These are phyloP conservation scores for Zaprionus lineosus DNA, from an alignment of 2,888 invertebrate genomes.

Conservation along the genomic window DNA sequence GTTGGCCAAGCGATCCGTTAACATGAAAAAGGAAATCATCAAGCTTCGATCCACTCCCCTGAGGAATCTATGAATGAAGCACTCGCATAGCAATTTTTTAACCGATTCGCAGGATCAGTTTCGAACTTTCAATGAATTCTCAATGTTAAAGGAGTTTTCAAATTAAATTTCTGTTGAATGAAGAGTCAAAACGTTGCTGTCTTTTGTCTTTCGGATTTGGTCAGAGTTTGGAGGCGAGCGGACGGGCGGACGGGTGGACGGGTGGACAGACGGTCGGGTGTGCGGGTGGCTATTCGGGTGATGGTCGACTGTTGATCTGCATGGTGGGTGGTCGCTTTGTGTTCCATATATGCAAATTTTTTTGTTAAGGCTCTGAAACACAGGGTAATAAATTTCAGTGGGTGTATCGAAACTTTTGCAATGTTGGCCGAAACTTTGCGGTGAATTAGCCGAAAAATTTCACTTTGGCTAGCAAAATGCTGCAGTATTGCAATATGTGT, in stretches of 20 bases:
- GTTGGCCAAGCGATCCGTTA: slow-evolving; percentile 44
- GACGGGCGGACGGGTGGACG: too few relatives aligned
- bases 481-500: slow-evolving; percentile 6
- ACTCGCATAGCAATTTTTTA: too few relatives aligned
- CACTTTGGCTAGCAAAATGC: slow-evolving; percentile 29
- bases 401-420: slow-evolving; percentile 58
- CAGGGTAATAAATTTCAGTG: slow-evolving; percentile 51
- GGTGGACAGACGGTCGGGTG: too few relatives aligned
- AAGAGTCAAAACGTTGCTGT: too few relatives aligned
- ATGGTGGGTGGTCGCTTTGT: too few relatives aligned
- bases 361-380: slow-evolving; percentile 39
- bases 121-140: too few relatives aligned
- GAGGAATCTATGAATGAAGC: slow-evolving; percentile 1
- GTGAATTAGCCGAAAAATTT: slow-evolving; percentile 59
- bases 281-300: not conserved
- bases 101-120: too few relatives aligned
- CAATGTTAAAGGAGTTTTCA: too few relatives aligned
- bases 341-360: slow-evolving; percentile 51
- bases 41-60: slow-evolving; percentile 39
- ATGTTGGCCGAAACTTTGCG: slow-evolving; percentile 52
- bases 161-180: slow-evolving; percentile 67
- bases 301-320: too few relatives aligned
- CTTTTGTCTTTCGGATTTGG: too few relatives aligned
- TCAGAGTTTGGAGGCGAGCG: too few relatives aligned
- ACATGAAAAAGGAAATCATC: slow-evolving; percentile 51